Percentiles rank a stretch among this genome's conserved stretches.
Evolutionary conservation across 2,888 invertebrate species (phyloP).

Genomic region (Maniola hyperantus): DNA sequence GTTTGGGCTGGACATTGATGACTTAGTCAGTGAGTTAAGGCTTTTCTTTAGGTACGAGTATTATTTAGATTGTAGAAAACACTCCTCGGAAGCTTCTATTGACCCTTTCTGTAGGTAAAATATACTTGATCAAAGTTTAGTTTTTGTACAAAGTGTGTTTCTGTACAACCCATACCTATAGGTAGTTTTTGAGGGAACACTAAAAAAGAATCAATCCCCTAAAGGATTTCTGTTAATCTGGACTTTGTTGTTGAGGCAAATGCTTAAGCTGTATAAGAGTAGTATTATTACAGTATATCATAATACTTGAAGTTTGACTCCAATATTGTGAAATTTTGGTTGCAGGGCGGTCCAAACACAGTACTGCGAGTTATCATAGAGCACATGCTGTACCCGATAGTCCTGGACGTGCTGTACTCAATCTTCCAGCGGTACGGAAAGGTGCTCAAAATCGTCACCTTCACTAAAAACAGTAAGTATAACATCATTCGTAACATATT

Average conservation of each 20-base stretch:
- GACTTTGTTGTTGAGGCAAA: too few relatives aligned
- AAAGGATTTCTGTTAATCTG: not conserved
- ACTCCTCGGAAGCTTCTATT: not conserved
- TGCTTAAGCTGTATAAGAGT: too few relatives aligned
- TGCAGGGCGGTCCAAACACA: constrained; percentile 94
- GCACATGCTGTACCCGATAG: constrained; percentile 99
- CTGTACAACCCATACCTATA: too few relatives aligned
- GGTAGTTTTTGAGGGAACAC: too few relatives aligned
- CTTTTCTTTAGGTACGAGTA: not conserved
- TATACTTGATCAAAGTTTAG: not conserved
- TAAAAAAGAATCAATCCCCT: not conserved
- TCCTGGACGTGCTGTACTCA: constrained; percentile 97
- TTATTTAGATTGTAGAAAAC: not conserved
- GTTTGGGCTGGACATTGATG: too few relatives aligned
- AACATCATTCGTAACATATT: not conserved
- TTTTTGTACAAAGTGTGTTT: too few relatives aligned
- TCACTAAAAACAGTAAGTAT: constrained; percentile 99
- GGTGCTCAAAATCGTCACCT: constrained; percentile 99
- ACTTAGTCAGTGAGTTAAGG: too few relatives aligned
- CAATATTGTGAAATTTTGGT: constrained; percentile 5
- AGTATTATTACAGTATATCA: too few relatives aligned
- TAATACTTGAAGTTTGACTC: not conserved
- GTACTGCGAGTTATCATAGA: constrained; percentile 99
- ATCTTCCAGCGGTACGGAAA: constrained; percentile 99
- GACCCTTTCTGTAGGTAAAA: too few relatives aligned